phyloP scores from a whole-genome alignment of 2,888 invertebrate species.

The Hydriomena furcata region DNA sequence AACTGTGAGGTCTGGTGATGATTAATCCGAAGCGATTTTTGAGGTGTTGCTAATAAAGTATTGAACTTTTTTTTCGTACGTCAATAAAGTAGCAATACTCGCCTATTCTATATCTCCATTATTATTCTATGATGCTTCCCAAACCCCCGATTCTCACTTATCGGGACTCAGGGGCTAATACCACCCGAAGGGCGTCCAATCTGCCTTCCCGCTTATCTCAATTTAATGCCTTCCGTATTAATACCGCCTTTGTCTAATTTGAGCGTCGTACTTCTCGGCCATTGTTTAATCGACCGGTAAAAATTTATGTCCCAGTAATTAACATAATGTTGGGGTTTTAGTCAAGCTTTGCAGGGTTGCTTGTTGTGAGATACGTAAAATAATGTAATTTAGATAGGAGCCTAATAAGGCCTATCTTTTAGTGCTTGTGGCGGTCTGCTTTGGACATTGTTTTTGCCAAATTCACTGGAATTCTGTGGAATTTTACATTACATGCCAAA shows the following conservation, averaged over 20 bases:
- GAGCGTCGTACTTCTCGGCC: slow-evolving; percentile 60
- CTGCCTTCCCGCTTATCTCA: slow-evolving; percentile 76
- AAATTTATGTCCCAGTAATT: slow-evolving; percentile 58
- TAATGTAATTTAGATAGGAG: slow-evolving; percentile 30
- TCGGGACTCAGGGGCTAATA: slow-evolving; percentile 79
- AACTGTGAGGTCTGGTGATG: too few species aligned
- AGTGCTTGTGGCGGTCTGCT: slow-evolving; percentile 19
- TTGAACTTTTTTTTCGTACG: too few species aligned
- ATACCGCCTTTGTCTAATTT: slow-evolving; percentile 82
- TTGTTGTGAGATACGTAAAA: slow-evolving; percentile 30
- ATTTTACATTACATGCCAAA: not conserved
- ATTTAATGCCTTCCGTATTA: slow-evolving; percentile 83
- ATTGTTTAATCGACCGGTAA: slow-evolving; percentile 76
- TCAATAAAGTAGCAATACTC: not conserved
- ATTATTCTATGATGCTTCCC: slow-evolving; percentile 61
- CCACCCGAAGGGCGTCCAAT: slow-evolving; percentile 79
- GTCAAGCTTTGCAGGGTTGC: slow-evolving; percentile 28
- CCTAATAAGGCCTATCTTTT: slow-evolving; percentile 21
- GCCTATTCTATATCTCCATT: slow-evolving; percentile 11
- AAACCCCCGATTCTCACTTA: slow-evolving; percentile 73
- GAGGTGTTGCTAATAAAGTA: too few species aligned
- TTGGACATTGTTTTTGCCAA: slow-evolving; percentile 10
- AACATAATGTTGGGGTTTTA: slow-evolving; percentile 33
- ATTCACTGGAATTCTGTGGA: slow-evolving; percentile 7
- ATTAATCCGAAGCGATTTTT: too few species aligned